Conservation (phyloP, 2,888 invertebrate genomes). For the Oxystoma pomonae region DNA sequence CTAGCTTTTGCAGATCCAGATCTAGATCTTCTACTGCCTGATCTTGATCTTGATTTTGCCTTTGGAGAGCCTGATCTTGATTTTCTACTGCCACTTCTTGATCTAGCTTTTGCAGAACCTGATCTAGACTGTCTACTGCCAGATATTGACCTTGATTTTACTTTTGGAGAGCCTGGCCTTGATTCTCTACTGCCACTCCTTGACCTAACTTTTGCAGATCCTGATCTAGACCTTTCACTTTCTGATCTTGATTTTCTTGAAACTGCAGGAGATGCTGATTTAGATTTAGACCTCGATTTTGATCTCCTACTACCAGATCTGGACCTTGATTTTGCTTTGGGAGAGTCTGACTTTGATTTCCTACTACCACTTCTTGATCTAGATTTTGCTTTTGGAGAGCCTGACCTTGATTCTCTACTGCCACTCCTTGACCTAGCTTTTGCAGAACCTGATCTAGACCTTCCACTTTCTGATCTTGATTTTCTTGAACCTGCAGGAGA, state of each 20-base stretch:
- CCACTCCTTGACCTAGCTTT: constrained; percentile 31
- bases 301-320: constrained; percentile 21
- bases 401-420: constrained; percentile 16
- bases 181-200: constrained; percentile 16
- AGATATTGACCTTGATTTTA: constrained; percentile 4
- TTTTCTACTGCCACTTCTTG: constrained; percentile 9
- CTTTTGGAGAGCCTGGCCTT: neutral
- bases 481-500: constrained; percentile 27
- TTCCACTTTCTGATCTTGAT: constrained; percentile 36
- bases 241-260: constrained; percentile 24
- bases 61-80: constrained; percentile 14
- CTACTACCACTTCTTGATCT: constrained; percentile 19
- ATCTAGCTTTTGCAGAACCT: constrained; percentile 9
- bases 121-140: constrained; percentile 13
- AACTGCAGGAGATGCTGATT: constrained; percentile 17
- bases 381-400: constrained; percentile 28
- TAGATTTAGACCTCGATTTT: constrained; percentile 18
- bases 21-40: constrained; percentile 29
- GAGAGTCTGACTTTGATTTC: constrained; percentile 6
- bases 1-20: constrained; percentile 16
- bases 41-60: constrained; percentile 24
- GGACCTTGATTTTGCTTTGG: constrained; percentile 4
- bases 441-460: constrained; percentile 36
- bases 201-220: neutral
- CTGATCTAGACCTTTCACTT: neutral